Conservation (phyloP, 2,113 vertebrate species). For the Willisornis vidua region DNA sequence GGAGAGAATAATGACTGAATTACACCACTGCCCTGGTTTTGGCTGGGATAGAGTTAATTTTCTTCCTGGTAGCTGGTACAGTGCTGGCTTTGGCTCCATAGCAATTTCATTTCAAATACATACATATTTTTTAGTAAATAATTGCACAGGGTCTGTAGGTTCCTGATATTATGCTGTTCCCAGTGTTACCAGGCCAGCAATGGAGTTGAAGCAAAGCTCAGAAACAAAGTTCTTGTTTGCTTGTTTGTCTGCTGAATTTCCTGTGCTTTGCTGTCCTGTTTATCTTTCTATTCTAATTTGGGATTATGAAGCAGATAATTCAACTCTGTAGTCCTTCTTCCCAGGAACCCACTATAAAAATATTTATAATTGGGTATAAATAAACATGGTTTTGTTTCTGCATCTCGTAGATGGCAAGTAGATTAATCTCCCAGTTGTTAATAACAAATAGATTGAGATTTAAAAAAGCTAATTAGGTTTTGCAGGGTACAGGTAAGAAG, state of each 20-base stretch:
- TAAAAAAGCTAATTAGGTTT: background rate
- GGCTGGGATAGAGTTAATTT: background rate
- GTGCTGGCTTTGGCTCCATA: background rate
- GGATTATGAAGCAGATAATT: background rate
- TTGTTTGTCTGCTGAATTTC: conserved; percentile 1
- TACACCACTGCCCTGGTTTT: background rate
- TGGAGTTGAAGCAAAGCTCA: background rate
- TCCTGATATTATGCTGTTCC: background rate
- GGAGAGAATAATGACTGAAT: background rate
- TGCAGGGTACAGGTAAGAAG: background rate
- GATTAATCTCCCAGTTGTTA: background rate
- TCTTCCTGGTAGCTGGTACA: background rate
- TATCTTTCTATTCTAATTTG: background rate
- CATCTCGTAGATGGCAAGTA: background rate
- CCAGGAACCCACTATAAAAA: background rate
- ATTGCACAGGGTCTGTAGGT: fast-evolving
- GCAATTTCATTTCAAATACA: background rate
- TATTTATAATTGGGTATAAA: background rate
- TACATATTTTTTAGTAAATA: background rate
- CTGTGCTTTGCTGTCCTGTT: background rate
- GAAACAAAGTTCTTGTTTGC: background rate
- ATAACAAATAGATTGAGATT: background rate
- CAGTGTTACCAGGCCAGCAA: background rate
- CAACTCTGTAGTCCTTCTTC: background rate
- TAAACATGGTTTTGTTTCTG: background rate